Conservation (phyloP, 2,888 invertebrate genomes). For the Bombylius discolor region DNA sequence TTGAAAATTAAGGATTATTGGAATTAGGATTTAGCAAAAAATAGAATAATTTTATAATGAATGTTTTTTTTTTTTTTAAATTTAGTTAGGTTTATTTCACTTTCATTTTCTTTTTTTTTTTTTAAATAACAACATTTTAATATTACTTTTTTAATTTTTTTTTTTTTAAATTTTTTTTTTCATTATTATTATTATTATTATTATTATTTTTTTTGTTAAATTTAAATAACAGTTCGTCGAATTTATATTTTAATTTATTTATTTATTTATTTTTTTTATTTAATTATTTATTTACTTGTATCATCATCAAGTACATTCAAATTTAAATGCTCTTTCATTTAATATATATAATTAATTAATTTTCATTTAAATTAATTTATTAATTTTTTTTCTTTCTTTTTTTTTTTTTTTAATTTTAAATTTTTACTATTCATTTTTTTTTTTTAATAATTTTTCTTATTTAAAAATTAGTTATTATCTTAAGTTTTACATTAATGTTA, state of each 20-base stretch:
- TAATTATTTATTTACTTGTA: conserved; percentile 9
- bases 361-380: conserved; percentile 11
- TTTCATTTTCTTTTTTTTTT: neutral
- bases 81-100: neutral
- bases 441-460: conserved; percentile 14
- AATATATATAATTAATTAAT: conserved; percentile 10
- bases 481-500: conserved; percentile 17
- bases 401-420: conserved; percentile 12
- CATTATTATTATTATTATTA: neutral
- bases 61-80: neutral
- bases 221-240: conserved; percentile 11
- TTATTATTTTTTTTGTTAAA: neutral
- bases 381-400: conserved; percentile 7
- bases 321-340: conserved; percentile 13
- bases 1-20: too few relatives aligned
- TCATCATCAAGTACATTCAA: neutral
- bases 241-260: conserved; percentile 10
- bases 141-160: neutral
- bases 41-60: neutral
- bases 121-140: neutral
- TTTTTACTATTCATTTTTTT: conserved; percentile 10
- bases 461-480: conserved; percentile 18
- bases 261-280: conserved; percentile 9
- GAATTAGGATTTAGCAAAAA: neutral
- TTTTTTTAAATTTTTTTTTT: conserved; percentile 7